These are phyloP conservation scores for Trematocara marginatum DNA, from an alignment of 2,113 vertebrate genomes.

Conservation along the genomic window DNA sequence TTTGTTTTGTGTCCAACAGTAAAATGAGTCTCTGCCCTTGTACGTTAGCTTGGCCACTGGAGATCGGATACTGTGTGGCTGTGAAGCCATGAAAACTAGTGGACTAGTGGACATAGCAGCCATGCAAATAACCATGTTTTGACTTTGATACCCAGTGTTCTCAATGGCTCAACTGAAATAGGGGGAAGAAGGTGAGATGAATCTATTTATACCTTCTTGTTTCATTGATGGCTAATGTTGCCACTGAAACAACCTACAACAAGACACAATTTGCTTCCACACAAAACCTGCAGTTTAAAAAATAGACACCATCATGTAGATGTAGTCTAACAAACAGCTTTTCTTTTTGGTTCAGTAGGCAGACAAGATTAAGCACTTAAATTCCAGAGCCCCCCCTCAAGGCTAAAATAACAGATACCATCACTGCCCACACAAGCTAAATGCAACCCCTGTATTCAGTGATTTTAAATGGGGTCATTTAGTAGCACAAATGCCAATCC, in stretches of 20 bases:
- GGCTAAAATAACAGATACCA: slow-evolving; percentile 15
- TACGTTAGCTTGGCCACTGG: background rate
- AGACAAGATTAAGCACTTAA: background rate
- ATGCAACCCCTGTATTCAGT: background rate
- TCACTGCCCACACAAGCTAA: background rate
- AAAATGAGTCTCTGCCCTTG: background rate
- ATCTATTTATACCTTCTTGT: background rate
- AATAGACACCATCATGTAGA: background rate
- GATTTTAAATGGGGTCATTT: slow-evolving; percentile 17
- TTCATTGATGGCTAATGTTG: background rate
- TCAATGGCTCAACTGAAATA: background rate
- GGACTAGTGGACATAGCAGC: background rate
- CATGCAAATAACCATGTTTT: background rate
- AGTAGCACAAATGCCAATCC: background rate
- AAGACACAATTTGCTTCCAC: background rate
- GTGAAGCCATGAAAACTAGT: background rate
- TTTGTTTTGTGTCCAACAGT: background rate
- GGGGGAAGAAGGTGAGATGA: background rate
- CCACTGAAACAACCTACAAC: background rate
- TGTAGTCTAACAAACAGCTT: background rate
- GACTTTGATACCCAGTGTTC: background rate
- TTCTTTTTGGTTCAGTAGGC: background rate
- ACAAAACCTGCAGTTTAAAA: background rate
- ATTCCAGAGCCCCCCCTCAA: background rate
- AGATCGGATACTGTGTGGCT: background rate